These are phyloP conservation scores for Nysson spinosus DNA, from an alignment of 2,888 invertebrate genomes.

Conservation along the genomic window DNA sequence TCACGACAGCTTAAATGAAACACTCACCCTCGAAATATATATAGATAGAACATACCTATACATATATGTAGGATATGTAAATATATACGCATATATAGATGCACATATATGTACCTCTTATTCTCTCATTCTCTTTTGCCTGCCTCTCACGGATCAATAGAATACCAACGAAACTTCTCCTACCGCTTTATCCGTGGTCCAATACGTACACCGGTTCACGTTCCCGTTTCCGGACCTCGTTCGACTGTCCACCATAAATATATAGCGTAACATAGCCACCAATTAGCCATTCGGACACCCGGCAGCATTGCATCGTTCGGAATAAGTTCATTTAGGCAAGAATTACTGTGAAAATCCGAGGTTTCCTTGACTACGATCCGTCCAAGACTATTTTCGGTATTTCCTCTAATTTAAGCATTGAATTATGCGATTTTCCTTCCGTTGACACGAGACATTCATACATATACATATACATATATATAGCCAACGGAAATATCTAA, in stretches of 20 bases:
- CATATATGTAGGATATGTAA: not conserved
- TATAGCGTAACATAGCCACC: conserved; percentile 56
- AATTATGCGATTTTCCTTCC: too few relatives aligned
- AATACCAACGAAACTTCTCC: conserved; percentile 61
- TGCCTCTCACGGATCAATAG: conserved; percentile 59
- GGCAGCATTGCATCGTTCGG: conserved; percentile 38
- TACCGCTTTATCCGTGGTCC: conserved; percentile 45
- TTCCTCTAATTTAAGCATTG: too few relatives aligned
- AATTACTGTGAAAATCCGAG: conserved; percentile 14
- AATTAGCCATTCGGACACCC: conserved; percentile 60
- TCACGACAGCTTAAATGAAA: conserved; percentile 69
- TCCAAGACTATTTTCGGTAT: not conserved
- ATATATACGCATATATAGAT: not conserved
- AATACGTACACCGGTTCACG: conserved; percentile 46
- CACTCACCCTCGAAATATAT: conserved; percentile 24
- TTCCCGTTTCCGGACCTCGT: conserved; percentile 52
- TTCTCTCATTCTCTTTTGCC: not conserved
- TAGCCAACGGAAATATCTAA: too few relatives aligned
- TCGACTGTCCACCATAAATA: conserved; percentile 56
- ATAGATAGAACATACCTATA: not conserved
- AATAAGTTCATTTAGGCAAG: conserved; percentile 24
- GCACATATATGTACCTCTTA: not conserved
- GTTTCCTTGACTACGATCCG: not conserved
- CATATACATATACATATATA: too few relatives aligned
- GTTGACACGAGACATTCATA: too few relatives aligned